phyloP scores from a whole-genome alignment of 2,113 vertebrate species.

The Chamaea fasciata region DNA sequence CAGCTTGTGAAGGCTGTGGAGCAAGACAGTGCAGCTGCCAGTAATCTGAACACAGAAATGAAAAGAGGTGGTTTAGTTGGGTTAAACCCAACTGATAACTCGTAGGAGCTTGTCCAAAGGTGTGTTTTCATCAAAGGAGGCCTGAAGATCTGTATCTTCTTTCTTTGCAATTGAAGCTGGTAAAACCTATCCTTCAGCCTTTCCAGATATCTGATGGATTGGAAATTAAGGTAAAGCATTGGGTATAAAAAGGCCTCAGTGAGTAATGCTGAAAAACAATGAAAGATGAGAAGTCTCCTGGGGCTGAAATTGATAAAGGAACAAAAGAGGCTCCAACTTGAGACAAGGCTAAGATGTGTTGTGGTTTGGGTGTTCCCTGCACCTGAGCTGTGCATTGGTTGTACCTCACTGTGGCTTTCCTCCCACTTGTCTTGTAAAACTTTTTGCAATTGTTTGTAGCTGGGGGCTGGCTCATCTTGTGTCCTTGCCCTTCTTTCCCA shows the following conservation, averaged over 20 bases:
- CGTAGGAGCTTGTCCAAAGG: background rate
- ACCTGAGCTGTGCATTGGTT: background rate
- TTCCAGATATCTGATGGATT: background rate
- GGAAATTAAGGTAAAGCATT: background rate
- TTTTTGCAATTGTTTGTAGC: background rate
- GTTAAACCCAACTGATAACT: background rate
- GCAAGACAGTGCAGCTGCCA: background rate
- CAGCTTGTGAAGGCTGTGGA: background rate
- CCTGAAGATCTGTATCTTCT: background rate
- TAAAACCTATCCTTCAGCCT: background rate
- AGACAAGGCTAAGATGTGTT: background rate
- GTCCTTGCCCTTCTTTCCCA: background rate
- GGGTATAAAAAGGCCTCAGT: background rate
- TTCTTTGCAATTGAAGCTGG: background rate
- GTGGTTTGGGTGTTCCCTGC: background rate
- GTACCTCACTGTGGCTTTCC: background rate
- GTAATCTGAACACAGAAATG: background rate
- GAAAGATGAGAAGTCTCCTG: background rate
- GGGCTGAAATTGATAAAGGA: background rate
- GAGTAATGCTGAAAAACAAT: background rate
- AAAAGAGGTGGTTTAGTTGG: background rate
- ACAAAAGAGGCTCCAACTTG: background rate
- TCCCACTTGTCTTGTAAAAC: rapidly evolving
- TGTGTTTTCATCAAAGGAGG: background rate
- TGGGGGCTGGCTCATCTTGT: background rate